Percentiles rank a stretch among this genome's conserved stretches.
These are phyloP conservation scores for Crocuta crocuta DNA, from an alignment of 2,113 vertebrate genomes.

Conservation along the genomic window DNA sequence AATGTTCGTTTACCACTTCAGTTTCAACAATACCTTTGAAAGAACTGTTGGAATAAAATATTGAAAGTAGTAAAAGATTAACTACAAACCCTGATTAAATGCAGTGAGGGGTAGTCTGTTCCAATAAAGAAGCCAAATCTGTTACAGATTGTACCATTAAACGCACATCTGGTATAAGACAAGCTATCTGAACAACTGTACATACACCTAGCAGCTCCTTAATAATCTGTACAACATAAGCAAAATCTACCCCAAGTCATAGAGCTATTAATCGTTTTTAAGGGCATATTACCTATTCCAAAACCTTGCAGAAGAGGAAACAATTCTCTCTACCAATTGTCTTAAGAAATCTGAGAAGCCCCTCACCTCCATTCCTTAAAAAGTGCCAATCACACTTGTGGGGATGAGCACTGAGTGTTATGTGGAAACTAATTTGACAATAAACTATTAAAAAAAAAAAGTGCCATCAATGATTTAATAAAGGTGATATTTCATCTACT, in stretches of 20 bases:
- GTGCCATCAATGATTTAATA: conserved; percentile 36
- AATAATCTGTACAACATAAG: background rate
- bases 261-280: conserved; percentile 2
- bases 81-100: conserved; percentile 18
- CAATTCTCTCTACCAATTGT: conserved; percentile 16
- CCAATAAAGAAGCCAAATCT: background rate
- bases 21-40: background rate
- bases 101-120: background rate
- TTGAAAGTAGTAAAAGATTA: conserved; percentile 35
- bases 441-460: conserved; percentile 61
- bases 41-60: background rate
- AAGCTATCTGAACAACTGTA: background rate
- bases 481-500: background rate
- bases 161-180: background rate
- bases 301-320: conserved; percentile 14
- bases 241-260: background rate
- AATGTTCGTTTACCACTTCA: background rate
- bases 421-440: too few relatives aligned
- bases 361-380: conserved; percentile 41
- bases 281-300: background rate
- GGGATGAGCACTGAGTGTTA: too few relatives aligned
- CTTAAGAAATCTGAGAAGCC: conserved; percentile 50
- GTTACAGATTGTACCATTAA: background rate
- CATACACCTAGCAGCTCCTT: background rate
- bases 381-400: too few relatives aligned